Base-by-base conservation (phyloP, 2,113 vertebrate genomes). In the Limanda limanda region DNA sequence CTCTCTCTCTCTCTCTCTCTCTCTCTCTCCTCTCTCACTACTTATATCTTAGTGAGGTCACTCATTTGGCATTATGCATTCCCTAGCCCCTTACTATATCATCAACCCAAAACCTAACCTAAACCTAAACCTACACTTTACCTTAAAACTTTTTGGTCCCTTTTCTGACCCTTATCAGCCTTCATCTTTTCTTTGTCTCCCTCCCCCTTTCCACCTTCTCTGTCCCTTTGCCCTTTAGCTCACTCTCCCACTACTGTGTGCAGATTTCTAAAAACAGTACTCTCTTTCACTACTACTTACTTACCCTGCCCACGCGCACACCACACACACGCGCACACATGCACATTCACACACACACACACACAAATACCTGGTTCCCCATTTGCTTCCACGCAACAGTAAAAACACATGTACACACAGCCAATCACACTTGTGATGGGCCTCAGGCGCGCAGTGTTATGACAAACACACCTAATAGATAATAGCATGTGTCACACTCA, bases 381-480 rank as follows among this genome's bases (percentile, higher is more conserved):
- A 27, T 35, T 75, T 67, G 74, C 86, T 68, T 69, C 82, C 71
- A 60, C 12, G 81, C 63, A 89, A 91, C 83, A 71, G 74, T 68
- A 74, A 81, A 91, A 87, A 87, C 78, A 77, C 74, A 67, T 47
- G 75, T 56, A 75, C 25, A 81, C 73, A 82, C 56, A 75, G 71
- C 74, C 64, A 74, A 60, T 81, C 61, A 71, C 73, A 84, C 86
- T 74, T 82, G 64, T 51, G 71, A 68, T 73, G 75, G 84, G 86
- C 88, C 78, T 81, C 76, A 78, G 85, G 83, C 86, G 0, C 25
- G 3, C 57, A 47, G 54, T 91, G 88, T 91, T 91, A 89, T 88
- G 88, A 86, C 76, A 89, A 89, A 89, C 86, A 88, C 87, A 87
- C 79, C 90, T 88, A 82, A 91, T 67, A 78, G 66, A 89, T 88